A percentile compares a stretch with the other conserved stretches of the same genome.
Evolutionary conservation across 2,888 invertebrate genomes (phyloP).

Genomic region (Pandemis corylana): DNA sequence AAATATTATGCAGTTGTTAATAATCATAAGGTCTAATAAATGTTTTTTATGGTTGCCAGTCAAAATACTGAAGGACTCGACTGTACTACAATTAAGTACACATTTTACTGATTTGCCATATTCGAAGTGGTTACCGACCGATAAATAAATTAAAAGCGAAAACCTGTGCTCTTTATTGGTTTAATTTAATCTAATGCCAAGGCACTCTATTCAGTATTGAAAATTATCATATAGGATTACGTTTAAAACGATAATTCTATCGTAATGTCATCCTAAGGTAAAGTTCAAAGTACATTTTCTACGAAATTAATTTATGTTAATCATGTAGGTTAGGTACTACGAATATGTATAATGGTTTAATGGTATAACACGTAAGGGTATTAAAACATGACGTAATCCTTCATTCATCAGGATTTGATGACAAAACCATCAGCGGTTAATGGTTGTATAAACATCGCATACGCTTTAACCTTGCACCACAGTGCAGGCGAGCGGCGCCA

Average conservation of each 20-base stretch:
- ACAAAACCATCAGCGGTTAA: conserved; percentile 32
- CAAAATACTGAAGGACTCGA: too few species aligned
- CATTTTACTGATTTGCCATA: conserved; percentile 69
- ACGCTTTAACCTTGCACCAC: conserved; percentile 49
- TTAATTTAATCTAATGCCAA: too few species aligned
- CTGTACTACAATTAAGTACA: conserved; percentile 66
- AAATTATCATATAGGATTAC: too few species aligned
- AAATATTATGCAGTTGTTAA: too few species aligned
- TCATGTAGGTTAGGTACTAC: not conserved
- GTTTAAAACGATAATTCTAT: not conserved
- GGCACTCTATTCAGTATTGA: too few species aligned
- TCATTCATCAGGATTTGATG: conserved; percentile 21
- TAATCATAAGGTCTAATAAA: too few species aligned
- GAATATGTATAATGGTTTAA: not conserved
- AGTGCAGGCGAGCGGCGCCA: conserved; percentile 59
- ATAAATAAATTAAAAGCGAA: conserved; percentile 45
- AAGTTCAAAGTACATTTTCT: too few species aligned
- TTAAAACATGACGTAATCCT: not conserved
- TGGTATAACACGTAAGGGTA: not conserved
- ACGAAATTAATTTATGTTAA: not conserved
- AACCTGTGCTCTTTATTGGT: conserved; percentile 26
- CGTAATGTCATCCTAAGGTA: not conserved
- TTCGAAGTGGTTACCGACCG: conserved; percentile 56
- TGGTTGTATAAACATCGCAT: conserved; percentile 37
- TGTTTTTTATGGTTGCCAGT: too few species aligned